phyloP scores from a whole-genome alignment of 2,113 vertebrate species.

The Leuciscus idus region DNA sequence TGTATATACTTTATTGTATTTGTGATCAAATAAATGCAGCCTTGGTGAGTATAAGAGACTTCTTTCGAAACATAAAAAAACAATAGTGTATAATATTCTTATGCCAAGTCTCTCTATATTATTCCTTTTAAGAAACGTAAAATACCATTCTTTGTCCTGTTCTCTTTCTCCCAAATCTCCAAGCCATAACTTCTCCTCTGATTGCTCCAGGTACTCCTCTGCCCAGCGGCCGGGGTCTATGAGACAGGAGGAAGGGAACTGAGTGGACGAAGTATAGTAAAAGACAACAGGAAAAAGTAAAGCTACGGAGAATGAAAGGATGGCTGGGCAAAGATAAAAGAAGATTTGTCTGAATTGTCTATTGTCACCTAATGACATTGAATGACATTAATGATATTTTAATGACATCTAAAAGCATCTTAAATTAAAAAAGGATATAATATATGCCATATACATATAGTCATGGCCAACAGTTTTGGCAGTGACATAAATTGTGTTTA shows the following conservation, averaged over 20 bases:
- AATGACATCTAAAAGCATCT: neutral
- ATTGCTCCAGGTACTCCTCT: constrained; percentile 96
- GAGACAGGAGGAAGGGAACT: constrained; percentile 13
- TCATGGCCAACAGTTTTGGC: too few species aligned
- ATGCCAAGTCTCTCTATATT: neutral
- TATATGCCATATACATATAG: neutral
- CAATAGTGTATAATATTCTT: neutral
- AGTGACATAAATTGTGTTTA: too few species aligned
- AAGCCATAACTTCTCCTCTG: constrained; percentile 96
- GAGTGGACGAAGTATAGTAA: neutral
- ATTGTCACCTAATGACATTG: neutral
- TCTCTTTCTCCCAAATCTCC: constrained; percentile 89
- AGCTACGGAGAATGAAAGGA: neutral
- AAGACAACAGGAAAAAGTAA: neutral
- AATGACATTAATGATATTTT: neutral
- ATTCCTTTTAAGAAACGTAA: neutral
- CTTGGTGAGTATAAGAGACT: neutral
- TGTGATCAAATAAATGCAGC: neutral
- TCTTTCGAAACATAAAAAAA: neutral
- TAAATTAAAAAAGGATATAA: neutral
- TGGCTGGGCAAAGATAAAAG: neutral
- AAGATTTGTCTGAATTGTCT: neutral
- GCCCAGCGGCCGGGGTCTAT: constrained; percentile 95
- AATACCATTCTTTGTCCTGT: constrained; percentile 72
- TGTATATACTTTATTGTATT: neutral